Evolutionary conservation across 2,797 vertebrate species (phyloP).

Genomic region (Orestias chungarensis): DNA sequence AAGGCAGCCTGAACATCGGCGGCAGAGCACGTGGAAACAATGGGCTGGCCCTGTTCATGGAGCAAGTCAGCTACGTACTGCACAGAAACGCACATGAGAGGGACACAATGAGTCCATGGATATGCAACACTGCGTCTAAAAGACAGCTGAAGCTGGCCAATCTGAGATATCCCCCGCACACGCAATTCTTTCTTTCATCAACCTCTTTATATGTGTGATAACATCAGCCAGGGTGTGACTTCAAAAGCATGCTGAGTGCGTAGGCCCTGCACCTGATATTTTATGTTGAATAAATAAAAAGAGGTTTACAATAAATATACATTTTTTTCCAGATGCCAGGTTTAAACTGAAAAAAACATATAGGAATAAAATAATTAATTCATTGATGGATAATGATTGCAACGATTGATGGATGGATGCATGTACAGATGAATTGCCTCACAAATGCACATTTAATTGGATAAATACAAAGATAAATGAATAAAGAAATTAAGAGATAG

Average conservation of each 20-base stretch:
- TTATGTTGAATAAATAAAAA: background rate
- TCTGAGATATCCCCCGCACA: background rate
- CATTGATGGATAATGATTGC: background rate
- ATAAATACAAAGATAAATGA: background rate
- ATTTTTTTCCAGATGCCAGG: background rate
- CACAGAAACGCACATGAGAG: slow-evolving; percentile 48
- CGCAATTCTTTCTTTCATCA: background rate
- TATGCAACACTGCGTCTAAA: slow-evolving; percentile 3
- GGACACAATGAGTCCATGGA: slow-evolving; percentile 29
- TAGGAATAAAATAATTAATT: too few species aligned
- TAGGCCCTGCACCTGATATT: background rate
- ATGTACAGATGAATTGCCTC: background rate
- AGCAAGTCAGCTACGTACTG: slow-evolving; percentile 83
- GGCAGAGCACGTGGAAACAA: slow-evolving; percentile 82
- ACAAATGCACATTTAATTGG: background rate
- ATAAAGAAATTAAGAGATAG: background rate
- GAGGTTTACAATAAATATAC: background rate
- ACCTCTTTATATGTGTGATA: background rate
- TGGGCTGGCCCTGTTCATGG: slow-evolving; percentile 81
- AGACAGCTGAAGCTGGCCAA: background rate
- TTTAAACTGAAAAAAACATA: background rate
- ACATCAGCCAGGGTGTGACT: background rate
- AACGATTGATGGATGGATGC: background rate
- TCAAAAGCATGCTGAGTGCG: background rate
- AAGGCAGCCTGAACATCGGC: slow-evolving; percentile 85